Percentiles rank a stretch among this genome's conserved stretches.
These are phyloP conservation scores for Lycocerus yunnanus DNA, from an alignment of 2,888 invertebrate species.

Conservation along the genomic window DNA sequence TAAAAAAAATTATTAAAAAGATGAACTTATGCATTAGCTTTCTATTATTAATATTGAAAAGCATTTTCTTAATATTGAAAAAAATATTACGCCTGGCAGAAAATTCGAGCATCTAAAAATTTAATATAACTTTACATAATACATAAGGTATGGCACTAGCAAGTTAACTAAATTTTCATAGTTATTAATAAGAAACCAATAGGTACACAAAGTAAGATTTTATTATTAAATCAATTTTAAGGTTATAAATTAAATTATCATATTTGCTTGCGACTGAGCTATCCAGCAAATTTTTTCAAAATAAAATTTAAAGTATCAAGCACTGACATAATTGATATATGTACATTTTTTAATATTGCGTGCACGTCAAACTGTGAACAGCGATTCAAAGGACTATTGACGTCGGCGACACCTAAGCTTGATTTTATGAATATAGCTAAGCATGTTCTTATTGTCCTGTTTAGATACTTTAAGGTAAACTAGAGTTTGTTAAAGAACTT, in stretches of 20 bases:
- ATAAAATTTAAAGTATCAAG: background rate
- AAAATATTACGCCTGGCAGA: too few relatives aligned
- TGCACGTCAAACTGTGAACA: background rate
- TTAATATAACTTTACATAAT: background rate
- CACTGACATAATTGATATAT: background rate
- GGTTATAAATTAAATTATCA: too few relatives aligned
- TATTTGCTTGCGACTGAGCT: too few relatives aligned
- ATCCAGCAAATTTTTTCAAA: too few relatives aligned
- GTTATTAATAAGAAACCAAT: background rate
- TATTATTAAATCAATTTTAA: background rate
- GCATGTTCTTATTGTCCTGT: background rate
- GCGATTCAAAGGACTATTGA: background rate
- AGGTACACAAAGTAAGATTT: background rate
- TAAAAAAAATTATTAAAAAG: too few relatives aligned
- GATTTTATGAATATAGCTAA: background rate
- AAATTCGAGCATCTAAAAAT: background rate
- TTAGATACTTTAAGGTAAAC: too few relatives aligned
- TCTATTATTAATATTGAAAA: background rate
- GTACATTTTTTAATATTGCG: background rate
- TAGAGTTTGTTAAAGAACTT: background rate
- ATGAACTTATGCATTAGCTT: too few relatives aligned
- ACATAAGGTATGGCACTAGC: background rate
- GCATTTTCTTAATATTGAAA: too few relatives aligned
- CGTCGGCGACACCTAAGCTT: background rate
- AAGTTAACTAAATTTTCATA: too few relatives aligned